A percentile compares a stretch with the other conserved stretches of the same genome.
Conservation (phyloP, 2,888 invertebrate genomes). For the Latrodectus hesperus region DNA sequence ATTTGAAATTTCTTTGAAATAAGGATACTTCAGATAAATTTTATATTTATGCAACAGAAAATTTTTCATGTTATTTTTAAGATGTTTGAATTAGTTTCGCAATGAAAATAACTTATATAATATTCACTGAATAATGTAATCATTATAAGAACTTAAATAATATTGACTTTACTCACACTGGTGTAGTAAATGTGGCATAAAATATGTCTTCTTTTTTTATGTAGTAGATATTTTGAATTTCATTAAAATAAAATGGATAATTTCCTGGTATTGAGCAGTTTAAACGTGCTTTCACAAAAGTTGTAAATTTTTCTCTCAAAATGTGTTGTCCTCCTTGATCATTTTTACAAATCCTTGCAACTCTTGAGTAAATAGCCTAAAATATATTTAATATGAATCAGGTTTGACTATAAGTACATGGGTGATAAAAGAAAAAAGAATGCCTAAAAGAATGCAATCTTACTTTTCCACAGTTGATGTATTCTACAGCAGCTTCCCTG, state of each 20-base stretch:
- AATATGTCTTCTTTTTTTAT: constrained; percentile 81
- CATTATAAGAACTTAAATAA: too few relatives aligned
- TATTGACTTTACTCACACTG: constrained; percentile 78
- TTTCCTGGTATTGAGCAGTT: constrained; percentile 90
- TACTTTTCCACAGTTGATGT: constrained; percentile 94
- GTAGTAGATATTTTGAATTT: constrained; percentile 84
- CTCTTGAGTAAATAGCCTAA: constrained; percentile 90
- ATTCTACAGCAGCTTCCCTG: constrained; percentile 92
- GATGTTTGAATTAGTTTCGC: too few relatives aligned
- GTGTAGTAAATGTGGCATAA: constrained; percentile 89
- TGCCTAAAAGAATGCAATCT: not conserved
- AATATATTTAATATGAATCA: constrained; percentile 68
- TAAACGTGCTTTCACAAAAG: constrained; percentile 89
- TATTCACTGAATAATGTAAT: too few relatives aligned
- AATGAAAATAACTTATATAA: too few relatives aligned
- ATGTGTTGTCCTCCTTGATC: constrained; percentile 84
- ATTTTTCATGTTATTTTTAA: too few relatives aligned
- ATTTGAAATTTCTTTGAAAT: too few relatives aligned
- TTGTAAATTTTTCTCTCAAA: constrained; percentile 90
- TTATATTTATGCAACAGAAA: too few relatives aligned
- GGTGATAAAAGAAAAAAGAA: not conserved
- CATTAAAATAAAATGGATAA: constrained; percentile 90
- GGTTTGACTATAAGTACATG: not conserved
- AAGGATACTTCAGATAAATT: too few relatives aligned
- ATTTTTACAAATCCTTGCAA: constrained; percentile 92